Conservation (phyloP, 2,113 vertebrate genomes). For the Ranitomeya variabilis region DNA sequence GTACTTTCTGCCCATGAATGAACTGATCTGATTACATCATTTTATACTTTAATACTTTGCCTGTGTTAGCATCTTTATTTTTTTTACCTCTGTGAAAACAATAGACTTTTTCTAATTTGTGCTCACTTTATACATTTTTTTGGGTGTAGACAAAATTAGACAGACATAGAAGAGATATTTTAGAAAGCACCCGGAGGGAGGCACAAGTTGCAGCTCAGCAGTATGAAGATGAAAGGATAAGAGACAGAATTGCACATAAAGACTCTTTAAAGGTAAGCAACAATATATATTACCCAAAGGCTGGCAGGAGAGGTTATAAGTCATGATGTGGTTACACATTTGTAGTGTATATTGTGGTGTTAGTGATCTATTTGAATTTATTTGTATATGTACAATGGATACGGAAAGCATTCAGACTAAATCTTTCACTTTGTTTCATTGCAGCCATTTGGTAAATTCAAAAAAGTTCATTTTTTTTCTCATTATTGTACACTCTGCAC, state of each 20-base stretch:
- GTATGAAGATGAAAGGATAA: slow-evolving; percentile 90
- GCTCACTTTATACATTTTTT: background rate
- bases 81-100: background rate
- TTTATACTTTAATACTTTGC: background rate
- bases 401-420: no score
- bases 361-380: no score
- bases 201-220: slow-evolving; percentile 88
- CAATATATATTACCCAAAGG: background rate
- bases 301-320: background rate
- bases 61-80: background rate
- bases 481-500: no score
- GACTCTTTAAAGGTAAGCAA: slow-evolving; percentile 83
- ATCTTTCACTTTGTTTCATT: no score
- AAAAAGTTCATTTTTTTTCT: no score
- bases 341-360: no score
- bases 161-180: slow-evolving; percentile 66
- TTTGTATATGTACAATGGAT: no score
- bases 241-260: slow-evolving; percentile 77
- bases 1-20: background rate
- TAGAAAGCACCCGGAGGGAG: slow-evolving; percentile 87
- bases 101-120: background rate
- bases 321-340: background rate
- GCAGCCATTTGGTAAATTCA: no score
- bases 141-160: slow-evolving; percentile 66
- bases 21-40: background rate